Percentiles rank a stretch among this genome's conserved stretches.
Conservation (phyloP, 2,888 invertebrate species). For the Tryphoninae sp. region DNA sequence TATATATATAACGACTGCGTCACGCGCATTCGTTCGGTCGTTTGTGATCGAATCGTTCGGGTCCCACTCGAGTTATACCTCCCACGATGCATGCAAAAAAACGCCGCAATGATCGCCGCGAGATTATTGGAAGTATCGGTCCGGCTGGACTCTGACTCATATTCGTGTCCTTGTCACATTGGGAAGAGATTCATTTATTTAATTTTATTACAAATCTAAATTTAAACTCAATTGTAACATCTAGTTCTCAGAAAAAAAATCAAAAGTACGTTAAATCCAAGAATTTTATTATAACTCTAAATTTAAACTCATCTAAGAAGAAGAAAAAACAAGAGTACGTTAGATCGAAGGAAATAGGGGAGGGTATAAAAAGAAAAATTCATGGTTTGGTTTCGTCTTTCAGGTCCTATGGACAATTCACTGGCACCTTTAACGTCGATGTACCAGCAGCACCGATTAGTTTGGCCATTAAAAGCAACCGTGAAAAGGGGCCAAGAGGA, state of each 20-base stretch:
- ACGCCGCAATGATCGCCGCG: conserved; percentile 31
- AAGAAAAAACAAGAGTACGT: not conserved
- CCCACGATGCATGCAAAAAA: conserved; percentile 60
- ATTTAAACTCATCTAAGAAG: not conserved
- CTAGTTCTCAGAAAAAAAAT: not conserved
- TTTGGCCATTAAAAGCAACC: conserved; percentile 75
- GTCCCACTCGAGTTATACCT: conserved; percentile 42
- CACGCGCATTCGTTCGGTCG: conserved; percentile 45
- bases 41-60: conserved; percentile 42
- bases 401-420: conserved; percentile 29
- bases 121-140: conserved; percentile 31
- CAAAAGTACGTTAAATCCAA: not conserved
- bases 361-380: conserved; percentile 21
- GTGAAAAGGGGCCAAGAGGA: conserved; percentile 30
- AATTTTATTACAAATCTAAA: not conserved
- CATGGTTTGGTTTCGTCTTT: not conserved
- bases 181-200: conserved; percentile 1
- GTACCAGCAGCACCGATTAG: conserved; percentile 79
- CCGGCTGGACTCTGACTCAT: conserved; percentile 21
- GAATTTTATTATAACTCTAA: not conserved
- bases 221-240: too few species aligned
- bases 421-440: conserved; percentile 67
- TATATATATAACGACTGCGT: conserved; percentile 23
- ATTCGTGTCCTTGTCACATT: not conserved
- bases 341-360: not conserved